Conservation (phyloP, 2,888 invertebrate genomes). For the Euzetes globulus region DNA sequence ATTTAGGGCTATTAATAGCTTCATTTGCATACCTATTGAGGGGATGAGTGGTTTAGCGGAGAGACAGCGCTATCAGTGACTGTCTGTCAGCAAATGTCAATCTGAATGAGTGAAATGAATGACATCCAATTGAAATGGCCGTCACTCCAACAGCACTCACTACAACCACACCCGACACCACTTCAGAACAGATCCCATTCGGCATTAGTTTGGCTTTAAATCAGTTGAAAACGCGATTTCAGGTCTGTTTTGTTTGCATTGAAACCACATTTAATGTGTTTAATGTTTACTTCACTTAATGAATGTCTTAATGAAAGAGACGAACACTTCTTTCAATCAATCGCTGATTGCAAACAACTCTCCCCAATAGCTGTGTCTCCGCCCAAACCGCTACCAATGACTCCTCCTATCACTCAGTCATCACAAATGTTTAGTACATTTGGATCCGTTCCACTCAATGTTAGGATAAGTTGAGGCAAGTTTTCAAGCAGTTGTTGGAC, state of each 20-base stretch:
- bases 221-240: neutral
- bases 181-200: neutral
- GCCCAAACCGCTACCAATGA: no score
- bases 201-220: neutral
- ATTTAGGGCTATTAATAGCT: neutral
- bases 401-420: no score
- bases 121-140: constrained; percentile 27
- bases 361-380: no score
- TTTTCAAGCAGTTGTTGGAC: no score
- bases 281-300: neutral
- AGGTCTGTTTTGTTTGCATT: neutral
- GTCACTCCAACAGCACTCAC: constrained; percentile 3
- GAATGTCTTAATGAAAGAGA: neutral
- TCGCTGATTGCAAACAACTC: no score
- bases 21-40: neutral
- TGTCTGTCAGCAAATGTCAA: constrained; percentile 20
- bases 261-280: neutral
- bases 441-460: no score
- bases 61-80: neutral
- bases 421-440: no score
- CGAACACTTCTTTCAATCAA: neutral
- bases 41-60: neutral
- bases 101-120: constrained; percentile 22
- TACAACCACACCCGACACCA: constrained; percentile 14
- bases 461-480: no score